Evolutionary conservation across 2,797 vertebrate genomes (phyloP).

Genomic region (Lutra lutra): DNA sequence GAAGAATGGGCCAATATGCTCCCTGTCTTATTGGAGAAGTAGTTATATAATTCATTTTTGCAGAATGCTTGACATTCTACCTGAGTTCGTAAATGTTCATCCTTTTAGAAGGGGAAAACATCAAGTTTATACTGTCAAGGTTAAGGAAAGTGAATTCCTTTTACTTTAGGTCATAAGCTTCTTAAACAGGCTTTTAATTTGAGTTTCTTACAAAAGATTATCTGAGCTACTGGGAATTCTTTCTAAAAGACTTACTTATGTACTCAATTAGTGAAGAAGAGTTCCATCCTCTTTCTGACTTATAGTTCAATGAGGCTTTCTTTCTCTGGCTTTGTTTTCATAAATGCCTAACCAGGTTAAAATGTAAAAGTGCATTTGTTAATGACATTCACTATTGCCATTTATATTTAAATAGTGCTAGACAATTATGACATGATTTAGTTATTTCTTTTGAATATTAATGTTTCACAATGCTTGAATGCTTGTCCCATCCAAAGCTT

Average conservation of each 20-base stretch:
- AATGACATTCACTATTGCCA: not conserved
- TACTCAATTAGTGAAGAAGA: conserved; percentile 42
- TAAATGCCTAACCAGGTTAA: conserved; percentile 31
- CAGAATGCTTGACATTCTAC: not conserved
- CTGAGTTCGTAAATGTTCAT: not conserved
- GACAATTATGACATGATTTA: not conserved
- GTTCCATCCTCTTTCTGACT: conserved; percentile 13
- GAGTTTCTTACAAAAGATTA: conserved; percentile 62
- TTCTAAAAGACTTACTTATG: conserved; percentile 25
- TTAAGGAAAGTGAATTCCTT: not conserved
- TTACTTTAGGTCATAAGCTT: conserved; percentile 45
- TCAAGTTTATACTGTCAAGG: conserved; percentile 22
- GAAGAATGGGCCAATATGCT: not conserved
- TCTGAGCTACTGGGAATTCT: conserved; percentile 17
- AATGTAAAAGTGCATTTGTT: conserved; percentile 51
- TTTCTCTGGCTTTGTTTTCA: conserved; percentile 41
- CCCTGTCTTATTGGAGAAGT: not conserved
- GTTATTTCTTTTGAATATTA: not conserved
- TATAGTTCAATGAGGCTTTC: not conserved
- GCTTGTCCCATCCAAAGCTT: not conserved
- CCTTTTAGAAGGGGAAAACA: not conserved
- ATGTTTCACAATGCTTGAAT: not conserved
- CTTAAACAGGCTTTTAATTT: conserved; percentile 55
- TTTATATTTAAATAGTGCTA: not conserved
- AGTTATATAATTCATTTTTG: not conserved